Conservation (phyloP, 2,888 invertebrate species). For the Scaptomyza flava region DNA sequence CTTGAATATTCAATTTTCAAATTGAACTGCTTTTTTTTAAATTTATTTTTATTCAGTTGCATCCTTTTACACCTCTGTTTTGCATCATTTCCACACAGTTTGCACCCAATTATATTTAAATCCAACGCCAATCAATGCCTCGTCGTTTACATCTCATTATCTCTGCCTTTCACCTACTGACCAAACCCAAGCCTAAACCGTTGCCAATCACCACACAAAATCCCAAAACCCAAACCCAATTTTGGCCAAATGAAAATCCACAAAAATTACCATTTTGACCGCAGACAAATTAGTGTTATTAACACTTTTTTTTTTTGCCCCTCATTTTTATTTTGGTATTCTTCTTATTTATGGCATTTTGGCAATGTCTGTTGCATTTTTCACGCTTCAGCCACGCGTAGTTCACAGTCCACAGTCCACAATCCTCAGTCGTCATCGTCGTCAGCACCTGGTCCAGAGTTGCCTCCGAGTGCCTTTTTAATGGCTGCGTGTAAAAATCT, state of each 20-base stretch:
- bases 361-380: conserved; percentile 69
- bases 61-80: conserved; percentile 20
- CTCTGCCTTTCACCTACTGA: conserved; percentile 73
- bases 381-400: conserved; percentile 75
- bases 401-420: conserved; percentile 11
- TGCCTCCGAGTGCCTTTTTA: conserved; percentile 54
- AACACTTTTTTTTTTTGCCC: conserved; percentile 63
- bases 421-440: conserved; percentile 35
- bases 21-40: background rate
- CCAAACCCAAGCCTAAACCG: conserved; percentile 47
- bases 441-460: conserved; percentile 58
- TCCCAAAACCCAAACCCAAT: conserved; percentile 43
- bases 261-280: conserved; percentile 79
- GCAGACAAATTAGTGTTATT: conserved; percentile 80
- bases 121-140: conserved; percentile 55
- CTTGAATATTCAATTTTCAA: conserved; percentile 14
- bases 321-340: conserved; percentile 15
- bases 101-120: conserved; percentile 72
- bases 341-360: conserved; percentile 62
- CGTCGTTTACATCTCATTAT: conserved; percentile 74
- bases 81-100: conserved; percentile 45
- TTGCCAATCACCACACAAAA: conserved; percentile 67
- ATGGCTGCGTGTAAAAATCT: conserved; percentile 64
- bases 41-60: background rate
- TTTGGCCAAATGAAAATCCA: conserved; percentile 69